Conservation (phyloP, 2,797 vertebrate genomes). For the Microcaecilia unicolor region DNA sequence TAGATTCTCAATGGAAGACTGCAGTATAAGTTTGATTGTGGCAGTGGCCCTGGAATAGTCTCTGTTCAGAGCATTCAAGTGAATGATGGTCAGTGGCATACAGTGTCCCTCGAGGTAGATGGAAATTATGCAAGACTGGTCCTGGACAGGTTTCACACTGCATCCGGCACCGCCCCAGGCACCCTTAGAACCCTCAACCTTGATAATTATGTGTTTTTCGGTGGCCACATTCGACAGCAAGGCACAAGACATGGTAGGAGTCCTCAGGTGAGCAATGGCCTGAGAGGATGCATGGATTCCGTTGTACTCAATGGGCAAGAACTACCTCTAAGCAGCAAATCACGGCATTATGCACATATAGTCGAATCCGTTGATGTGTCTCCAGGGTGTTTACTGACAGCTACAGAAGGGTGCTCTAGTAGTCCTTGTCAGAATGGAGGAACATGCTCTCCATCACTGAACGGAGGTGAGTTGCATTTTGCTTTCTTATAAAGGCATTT, state of each 20-base stretch:
- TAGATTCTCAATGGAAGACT: conserved; percentile 89
- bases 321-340: conserved; percentile 77
- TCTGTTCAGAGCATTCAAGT: conserved; percentile 90
- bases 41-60: conserved; percentile 88
- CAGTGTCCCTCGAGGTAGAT: conserved; percentile 82
- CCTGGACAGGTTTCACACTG: conserved; percentile 84
- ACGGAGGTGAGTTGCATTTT: conserved; percentile 66
- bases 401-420: conserved; percentile 76
- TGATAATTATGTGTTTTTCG: conserved; percentile 83
- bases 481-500: too few relatives aligned
- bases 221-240: conserved; percentile 80
- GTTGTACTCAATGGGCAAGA: conserved; percentile 82
- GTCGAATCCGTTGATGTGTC: conserved; percentile 82
- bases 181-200: conserved; percentile 89
- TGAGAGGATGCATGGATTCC: conserved; percentile 87
- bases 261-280: conserved; percentile 72
- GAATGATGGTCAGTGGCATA: conserved; percentile 94
- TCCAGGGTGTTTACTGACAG: conserved; percentile 71
- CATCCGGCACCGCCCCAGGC: conserved; percentile 86
- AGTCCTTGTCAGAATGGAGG: conserved; percentile 88
- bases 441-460: conserved; percentile 66
- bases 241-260: conserved; percentile 65
- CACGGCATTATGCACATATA: conserved; percentile 65
- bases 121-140: conserved; percentile 89
- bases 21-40: conserved; percentile 96